A percentile compares a stretch with the other conserved stretches of the same genome.
Conservation (phyloP, 2,797 vertebrate species). For the Hoplostethus atlanticus region DNA sequence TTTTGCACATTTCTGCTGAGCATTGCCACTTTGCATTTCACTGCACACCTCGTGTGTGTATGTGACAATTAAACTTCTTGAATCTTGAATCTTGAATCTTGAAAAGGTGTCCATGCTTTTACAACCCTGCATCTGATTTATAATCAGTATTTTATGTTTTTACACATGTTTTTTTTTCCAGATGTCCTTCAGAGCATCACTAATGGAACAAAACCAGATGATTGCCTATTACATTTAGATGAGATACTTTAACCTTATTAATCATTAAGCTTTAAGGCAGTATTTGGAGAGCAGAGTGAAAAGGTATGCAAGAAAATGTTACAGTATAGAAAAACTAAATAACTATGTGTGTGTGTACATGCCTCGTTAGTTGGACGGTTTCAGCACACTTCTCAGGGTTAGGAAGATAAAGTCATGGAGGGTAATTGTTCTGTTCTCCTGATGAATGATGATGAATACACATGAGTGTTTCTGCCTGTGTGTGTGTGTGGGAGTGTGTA, state of each 20-base stretch:
- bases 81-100: too few relatives aligned
- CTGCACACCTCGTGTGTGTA: too few relatives aligned
- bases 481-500: conserved; percentile 1
- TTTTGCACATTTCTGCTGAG: too few relatives aligned
- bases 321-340: conserved; percentile 40
- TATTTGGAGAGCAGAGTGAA: background rate
- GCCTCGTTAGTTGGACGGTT: conserved; percentile 10
- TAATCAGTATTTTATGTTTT: conserved; percentile 39
- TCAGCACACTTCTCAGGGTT: conserved; percentile 15
- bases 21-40: too few relatives aligned
- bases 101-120: conserved; percentile 17
- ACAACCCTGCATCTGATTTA: conserved; percentile 53
- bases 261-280: conserved; percentile 31
- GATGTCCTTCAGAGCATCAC: conserved; percentile 44
- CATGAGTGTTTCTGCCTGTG: conserved; percentile 1
- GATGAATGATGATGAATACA: conserved; percentile 63
- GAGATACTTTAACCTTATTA: conserved; percentile 56
- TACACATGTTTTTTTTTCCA: conserved; percentile 38
- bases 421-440: conserved; percentile 58
- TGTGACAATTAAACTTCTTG: too few relatives aligned
- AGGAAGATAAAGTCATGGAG: conserved; percentile 46
- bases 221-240: conserved; percentile 62
- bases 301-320: conserved; percentile 25
- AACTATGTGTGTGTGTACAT: conserved; percentile 31
- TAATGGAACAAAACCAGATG: conserved; percentile 46